Evolutionary conservation across 64 coral and sea anemone genomes (phyloP).

Genomic region (Porites lutea): DNA sequence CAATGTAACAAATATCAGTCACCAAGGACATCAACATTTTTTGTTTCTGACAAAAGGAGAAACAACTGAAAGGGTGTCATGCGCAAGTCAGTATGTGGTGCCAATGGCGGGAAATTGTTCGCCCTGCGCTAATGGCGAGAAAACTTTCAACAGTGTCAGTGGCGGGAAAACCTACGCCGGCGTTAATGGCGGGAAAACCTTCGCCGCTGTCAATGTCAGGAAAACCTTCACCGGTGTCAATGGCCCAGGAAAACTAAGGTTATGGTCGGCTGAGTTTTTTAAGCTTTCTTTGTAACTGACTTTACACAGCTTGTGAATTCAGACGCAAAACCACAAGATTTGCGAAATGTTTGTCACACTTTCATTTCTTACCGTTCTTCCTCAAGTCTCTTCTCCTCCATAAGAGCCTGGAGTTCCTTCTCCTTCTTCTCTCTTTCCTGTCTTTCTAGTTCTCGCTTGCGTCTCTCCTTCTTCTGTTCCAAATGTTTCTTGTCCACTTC

Average conservation of each 20-base stretch:
- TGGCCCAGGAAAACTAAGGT: no score
- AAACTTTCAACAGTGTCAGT: not conserved
- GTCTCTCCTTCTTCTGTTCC: slow-evolving; percentile 96
- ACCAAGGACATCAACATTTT: not conserved
- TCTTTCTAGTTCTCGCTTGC: slow-evolving; percentile 89
- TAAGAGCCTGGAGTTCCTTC: slow-evolving; percentile 79
- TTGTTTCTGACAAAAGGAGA: no score
- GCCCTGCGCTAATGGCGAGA: no score
- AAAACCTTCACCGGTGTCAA: not conserved
- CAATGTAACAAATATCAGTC: not conserved
- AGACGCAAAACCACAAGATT: no score
- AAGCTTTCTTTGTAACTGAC: no score
- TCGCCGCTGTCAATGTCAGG: not conserved
- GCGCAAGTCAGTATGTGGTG: no score
- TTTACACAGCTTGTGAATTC: no score
- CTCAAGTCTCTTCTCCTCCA: slow-evolving; percentile 95
- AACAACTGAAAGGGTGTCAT: no score
- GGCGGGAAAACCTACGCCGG: not conserved
- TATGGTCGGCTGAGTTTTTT: no score
- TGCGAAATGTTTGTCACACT: not conserved
- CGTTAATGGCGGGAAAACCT: not conserved
- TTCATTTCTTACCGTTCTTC: slow-evolving; percentile 85
- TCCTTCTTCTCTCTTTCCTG: slow-evolving; percentile 93
- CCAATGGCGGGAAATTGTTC: not conserved
- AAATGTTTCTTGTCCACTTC: slow-evolving; percentile 96